Base-by-base conservation (phyloP, 2,888 invertebrate genomes). In the Ornithoptera alexandrae region DNA sequence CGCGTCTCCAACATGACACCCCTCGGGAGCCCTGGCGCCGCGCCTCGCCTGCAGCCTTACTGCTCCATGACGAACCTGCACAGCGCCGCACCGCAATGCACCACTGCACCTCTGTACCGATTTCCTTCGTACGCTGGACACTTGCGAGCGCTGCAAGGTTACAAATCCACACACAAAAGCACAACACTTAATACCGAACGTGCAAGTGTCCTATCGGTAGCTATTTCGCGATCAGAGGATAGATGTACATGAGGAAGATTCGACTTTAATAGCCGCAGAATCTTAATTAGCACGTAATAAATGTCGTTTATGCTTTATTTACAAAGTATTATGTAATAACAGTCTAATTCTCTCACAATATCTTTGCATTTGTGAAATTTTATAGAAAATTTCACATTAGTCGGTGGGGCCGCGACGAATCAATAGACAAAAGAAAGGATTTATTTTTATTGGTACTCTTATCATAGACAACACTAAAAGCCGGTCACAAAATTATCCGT, bases 1-100 rank as follows among this genome's bases (percentile, higher is more conserved):
- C 95, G 94, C 93, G 94, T 94, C 90, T 94, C 94, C 94, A 94
- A 94, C 95, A 95, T 95, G 94, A 93, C 94, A 93, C 93, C 90
- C 82, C 84, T 83, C 78, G 79, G 74, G 74, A 75, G 73, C 74
- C 74, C 73, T 72, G 81, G 79, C 74, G 83, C 83, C 80, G 81
- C 78, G 80, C 78, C 77, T 78, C 77, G 77, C 77, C 81, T 59
- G 67, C 70, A 60, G 59, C 22, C 80, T 89, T 83, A 88, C 86
- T 83, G 83, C 81, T 86, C 84, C 90, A 91, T 90, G 76, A 75
- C 82, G 76, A 74, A 75, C 73, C 67, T 72, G 71, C 79, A 77
- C 78, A 75, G 74, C 76, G 79, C 81, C 77, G 79, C 85, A 83
- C 84, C 82, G 80, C 83, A 87, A 78, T 82, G 80, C 83, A 84